Evolutionary conservation across 2,888 invertebrate species (phyloP), one percentile per base, ranked within the genome.

Genomic region (Fragum fragum): DNA sequence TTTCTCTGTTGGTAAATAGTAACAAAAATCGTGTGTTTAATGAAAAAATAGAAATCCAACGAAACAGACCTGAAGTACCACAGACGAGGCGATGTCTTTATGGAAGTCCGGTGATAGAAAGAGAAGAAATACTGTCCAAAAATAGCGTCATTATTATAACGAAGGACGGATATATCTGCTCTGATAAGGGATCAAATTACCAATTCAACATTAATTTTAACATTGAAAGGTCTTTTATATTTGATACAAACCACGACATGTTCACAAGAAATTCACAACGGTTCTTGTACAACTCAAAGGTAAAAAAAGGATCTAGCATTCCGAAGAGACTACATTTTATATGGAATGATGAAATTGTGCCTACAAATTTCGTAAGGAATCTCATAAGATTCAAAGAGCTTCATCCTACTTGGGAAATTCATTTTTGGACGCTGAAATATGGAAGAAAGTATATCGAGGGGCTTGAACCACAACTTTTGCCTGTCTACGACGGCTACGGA

Each of bases 281-380:
- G 6, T 26, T 28, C 0, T 11, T 6, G 6, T 23, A 16, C 26
- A 14, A 2, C 23, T 26, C 16, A 59, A 16, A 26, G 26, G 6
- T 0, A 6, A 1, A 26, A 5, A 28, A 18, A n/a, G 6, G 29
- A 29, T 14, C 32, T 18, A 29, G 7, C n/a, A 39, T 66, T 26
- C 66, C 66, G 26, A 66, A 66, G 42, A 42, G 7, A 7, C 23
- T 66, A 23, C 66, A 66, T 26, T 66, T 66, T 23, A 66, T 66
- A 6, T 66, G 66, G 66, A 42, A 23, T 7, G 26, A 66, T 42
- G 42, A 42, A 66, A 66, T 42, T 23, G 36, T 66, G 2, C 66
- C 66, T 5, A 23, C 66, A 6, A 36, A 32, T 5, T 66, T 66
- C 42, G 42, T 66, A 1, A n/a, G 18, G 1, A 39, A 66, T 23